A percentile compares a stretch with the other conserved stretches of the same genome.
Conservation (phyloP, 2,113 vertebrate genomes). For the Phainopepla nitens region DNA sequence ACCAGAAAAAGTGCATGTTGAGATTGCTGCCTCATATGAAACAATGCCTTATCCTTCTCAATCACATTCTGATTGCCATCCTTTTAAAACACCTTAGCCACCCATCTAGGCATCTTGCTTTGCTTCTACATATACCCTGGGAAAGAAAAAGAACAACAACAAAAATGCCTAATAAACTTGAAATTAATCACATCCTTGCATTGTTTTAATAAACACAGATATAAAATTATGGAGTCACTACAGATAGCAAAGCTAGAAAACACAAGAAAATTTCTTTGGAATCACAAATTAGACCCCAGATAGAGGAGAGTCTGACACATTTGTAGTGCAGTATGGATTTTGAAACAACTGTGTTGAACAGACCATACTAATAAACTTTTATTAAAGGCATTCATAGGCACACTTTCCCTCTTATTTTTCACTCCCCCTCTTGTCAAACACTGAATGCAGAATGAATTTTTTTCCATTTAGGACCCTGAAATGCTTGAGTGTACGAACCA, state of each 20-base stretch:
- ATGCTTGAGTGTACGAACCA: background rate
- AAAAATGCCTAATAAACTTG: background rate
- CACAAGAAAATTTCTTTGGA: background rate
- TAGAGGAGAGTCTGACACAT: background rate
- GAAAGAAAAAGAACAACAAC: background rate
- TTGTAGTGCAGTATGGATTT: background rate
- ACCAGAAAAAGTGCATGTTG: background rate
- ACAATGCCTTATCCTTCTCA: background rate
- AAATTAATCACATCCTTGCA: background rate
- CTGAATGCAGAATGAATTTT: background rate
- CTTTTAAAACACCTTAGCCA: background rate
- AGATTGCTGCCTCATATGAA: background rate
- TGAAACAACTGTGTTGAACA: background rate
- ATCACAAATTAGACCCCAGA: background rate
- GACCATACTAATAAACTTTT: background rate
- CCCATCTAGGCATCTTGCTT: background rate
- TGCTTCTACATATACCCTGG: background rate
- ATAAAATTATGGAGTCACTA: background rate
- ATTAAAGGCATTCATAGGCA: background rate
- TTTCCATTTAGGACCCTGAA: background rate
- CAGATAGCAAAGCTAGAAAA: background rate
- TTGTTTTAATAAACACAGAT: background rate
- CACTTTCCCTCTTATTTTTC: background rate
- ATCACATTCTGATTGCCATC: background rate
- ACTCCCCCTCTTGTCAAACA: background rate